These are phyloP conservation scores for Recurvirostra avosetta DNA, from an alignment of 2,113 vertebrate species.

Conservation along the genomic window DNA sequence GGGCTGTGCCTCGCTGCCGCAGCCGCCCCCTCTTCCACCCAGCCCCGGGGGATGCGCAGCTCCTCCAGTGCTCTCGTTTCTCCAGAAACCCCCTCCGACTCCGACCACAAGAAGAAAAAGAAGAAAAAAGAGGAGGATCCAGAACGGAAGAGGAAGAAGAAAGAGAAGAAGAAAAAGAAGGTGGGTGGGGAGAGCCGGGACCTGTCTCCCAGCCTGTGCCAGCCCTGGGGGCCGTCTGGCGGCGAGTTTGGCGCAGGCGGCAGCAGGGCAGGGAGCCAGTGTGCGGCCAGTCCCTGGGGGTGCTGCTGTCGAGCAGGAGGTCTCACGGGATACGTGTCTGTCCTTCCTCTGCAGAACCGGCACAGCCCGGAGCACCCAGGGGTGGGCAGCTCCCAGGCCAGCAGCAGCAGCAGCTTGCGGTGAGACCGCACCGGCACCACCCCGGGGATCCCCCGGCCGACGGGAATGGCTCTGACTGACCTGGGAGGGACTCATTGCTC, in stretches of 20 bases:
- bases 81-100: constrained; percentile 93
- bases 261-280: background rate
- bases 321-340: background rate
- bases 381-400: constrained; percentile 89
- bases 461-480: accelerated
- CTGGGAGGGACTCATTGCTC: background rate
- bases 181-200: constrained; percentile 41
- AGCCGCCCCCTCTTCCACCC: accelerated
- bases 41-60: accelerated
- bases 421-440: background rate
- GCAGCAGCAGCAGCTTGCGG: constrained; percentile 92
- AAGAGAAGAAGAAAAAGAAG: constrained; percentile 99
- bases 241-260: background rate
- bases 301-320: background rate
- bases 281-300: accelerated
- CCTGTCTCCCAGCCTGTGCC: accelerated
- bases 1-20: accelerated
- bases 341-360: constrained; percentile 79
- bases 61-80: accelerated
- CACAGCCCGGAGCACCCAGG: constrained; percentile 95
- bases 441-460: background rate
- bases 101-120: constrained; percentile 98
- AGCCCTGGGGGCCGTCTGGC: accelerated
- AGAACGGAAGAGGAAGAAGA: constrained; percentile 95
- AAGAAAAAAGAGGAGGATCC: constrained; percentile 98